Base-by-base conservation (phyloP, 1,140 invertebrate genomes). In the Chionoecetes opilio region DNA sequence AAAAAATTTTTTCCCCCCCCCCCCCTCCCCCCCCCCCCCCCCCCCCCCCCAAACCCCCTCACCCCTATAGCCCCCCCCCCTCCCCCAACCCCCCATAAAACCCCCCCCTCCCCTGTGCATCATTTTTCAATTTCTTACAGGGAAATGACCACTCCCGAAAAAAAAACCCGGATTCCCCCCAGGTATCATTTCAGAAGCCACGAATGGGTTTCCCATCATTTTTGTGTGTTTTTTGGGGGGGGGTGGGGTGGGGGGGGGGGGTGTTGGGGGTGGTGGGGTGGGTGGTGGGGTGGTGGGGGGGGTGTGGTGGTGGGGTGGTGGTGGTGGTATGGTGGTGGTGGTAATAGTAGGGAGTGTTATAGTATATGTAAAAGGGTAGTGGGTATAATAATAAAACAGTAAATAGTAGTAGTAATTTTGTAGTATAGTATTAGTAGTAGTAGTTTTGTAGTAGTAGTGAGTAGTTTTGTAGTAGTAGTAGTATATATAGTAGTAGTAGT, bases 371-470 rank as follows among this genome's bases (percentile, higher is more conserved):
- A n/a, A n/a, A n/a, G n/a, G n/a, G n/a, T n/a, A n/a, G n/a, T n/a
- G n/a, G n/a, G n/a, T n/a, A n/a, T n/a, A n/a, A n/a, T n/a, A n/a
- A n/a, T n/a, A n/a, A n/a, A n/a, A n/a, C n/a, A n/a, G n/a, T n/a
- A n/a, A n/a, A n/a, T n/a, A 75, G 63, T 75, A 75, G 63, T n/a
- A 75, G 63, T 75, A n/a, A n/a, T n/a, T n/a, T n/a, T n/a, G n/a
- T n/a, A n/a, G n/a, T n/a, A n/a, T n/a, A 75, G 63, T 75, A 75
- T 17, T 75, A 75, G 63, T 75, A 75, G 63, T 75, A 75, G 63
- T 75, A 75, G 63, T n/a, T n/a, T n/a, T n/a, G n/a, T 75, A 75
- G 63, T 75, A 75, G 63, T n/a, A 75, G 63, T 75, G n/a, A 75
- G 63, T 75, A 75, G 63, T 75, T n/a, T n/a, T n/a, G 63, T 75